Evolutionary conservation across 2,797 vertebrate genomes (phyloP), one percentile per base, ranked within the genome.

Genomic region (Tadarida brasiliensis): DNA sequence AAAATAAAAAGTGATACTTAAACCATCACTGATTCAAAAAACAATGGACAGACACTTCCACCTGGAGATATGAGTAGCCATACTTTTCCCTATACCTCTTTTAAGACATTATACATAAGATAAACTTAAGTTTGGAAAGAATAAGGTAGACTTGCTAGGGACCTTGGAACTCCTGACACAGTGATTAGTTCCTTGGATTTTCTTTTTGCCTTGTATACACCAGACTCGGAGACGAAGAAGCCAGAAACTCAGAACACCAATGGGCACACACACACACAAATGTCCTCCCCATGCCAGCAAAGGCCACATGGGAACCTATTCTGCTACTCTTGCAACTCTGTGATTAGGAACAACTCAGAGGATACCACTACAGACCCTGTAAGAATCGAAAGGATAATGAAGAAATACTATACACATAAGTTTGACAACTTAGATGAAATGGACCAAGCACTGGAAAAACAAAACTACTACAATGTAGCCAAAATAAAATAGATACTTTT

Each of bases 361-460:
- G 3, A 10, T 2, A 19, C n/a, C 24, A 24, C 26, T 19, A 22
- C 8, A 20, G 57, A 54, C 8, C 33, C 9, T 9, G 35, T 1
- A 47, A 15, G 9, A 11, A 5, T 26, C 0, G 70, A 49, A 61
- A 30, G 0, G 7, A 51, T 5, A 19, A 49, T 3, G 15, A 59
- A 8, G 10, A 4, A 35, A 22, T 22, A 17, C 22, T 28, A 8
- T 14, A 11, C 2, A 26, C 2, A 11, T 12, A 16, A 5, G 51
- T 65, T 15, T 39, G 6, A 57, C 1, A 33, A 16, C 14, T 19
- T 11, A 70, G 26, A 65, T 24, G 49, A 65, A 63, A 5, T 33
- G 20, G 11, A 68, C 28, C 26, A 33, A 49, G 3, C 14, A 44
- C 28, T 16, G 44, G 35, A 17, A 71, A 82, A 76, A 9, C 15